phyloP scores from a whole-genome alignment of 2,113 vertebrate genomes.

The Takifugu bimaculatus region DNA sequence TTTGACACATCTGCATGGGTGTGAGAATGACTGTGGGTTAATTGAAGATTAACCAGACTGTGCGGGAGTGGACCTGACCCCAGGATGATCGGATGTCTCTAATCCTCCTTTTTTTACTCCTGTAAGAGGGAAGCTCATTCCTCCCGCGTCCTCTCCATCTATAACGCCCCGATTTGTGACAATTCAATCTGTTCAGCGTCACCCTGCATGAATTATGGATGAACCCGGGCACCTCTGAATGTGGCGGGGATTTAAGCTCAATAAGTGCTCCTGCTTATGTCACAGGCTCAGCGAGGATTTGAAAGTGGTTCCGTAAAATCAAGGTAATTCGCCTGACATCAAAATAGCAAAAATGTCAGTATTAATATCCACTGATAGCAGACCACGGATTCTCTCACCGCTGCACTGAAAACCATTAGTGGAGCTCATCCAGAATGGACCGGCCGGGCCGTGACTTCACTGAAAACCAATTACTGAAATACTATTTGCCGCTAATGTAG shows the following conservation, averaged over 20 bases:
- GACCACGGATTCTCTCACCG: constrained; percentile 36
- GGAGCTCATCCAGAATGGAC: constrained; percentile 26
- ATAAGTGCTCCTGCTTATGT: constrained; percentile 32
- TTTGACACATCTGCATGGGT: not conserved
- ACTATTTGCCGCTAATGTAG: constrained; percentile 11
- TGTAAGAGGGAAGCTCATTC: constrained; percentile 13
- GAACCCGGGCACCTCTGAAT: constrained; percentile 34
- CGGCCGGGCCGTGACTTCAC: constrained; percentile 13
- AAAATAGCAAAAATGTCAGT: constrained; percentile 35
- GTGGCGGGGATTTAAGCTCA: constrained; percentile 36
- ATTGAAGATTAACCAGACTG: constrained; percentile 26
- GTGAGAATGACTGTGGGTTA: constrained; percentile 11
- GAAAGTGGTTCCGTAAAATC: constrained; percentile 23
- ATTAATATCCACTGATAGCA: constrained; percentile 46
- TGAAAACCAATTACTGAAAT: constrained; percentile 46
- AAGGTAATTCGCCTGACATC: constrained; percentile 45
- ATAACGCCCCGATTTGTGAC: constrained; percentile 33
- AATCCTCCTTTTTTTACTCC: constrained; percentile 7
- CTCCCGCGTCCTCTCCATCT: constrained; percentile 25
- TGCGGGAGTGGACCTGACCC: constrained; percentile 30
- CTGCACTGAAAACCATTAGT: constrained; percentile 44
- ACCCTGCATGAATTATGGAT: constrained; percentile 59
- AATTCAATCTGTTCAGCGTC: constrained; percentile 54
- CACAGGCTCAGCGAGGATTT: constrained; percentile 31
- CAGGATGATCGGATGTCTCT: constrained; percentile 5